phyloP scores from a whole-genome alignment of 1,140 invertebrate genomes.

The Neodiprion virginianus region DNA sequence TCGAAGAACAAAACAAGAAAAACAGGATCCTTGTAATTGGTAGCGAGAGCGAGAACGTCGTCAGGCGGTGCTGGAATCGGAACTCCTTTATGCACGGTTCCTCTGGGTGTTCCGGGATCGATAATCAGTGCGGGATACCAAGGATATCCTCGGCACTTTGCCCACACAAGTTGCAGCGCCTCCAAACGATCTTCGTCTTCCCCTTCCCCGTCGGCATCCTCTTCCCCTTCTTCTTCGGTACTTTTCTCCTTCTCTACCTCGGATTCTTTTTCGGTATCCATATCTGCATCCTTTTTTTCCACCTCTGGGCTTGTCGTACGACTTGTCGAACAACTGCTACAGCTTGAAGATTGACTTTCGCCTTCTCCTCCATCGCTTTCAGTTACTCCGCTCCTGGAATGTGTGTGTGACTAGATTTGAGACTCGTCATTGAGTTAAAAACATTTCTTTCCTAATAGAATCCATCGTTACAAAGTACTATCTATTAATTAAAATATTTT shows the following conservation, averaged over 20 bases:
- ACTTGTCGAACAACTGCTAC: slow-evolving; percentile 58
- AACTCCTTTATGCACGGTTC: slow-evolving; percentile 91
- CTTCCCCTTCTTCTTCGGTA: slow-evolving; percentile 30
- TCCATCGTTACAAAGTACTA: neutral
- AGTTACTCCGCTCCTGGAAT: slow-evolving; percentile 49
- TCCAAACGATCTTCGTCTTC: slow-evolving; percentile 61
- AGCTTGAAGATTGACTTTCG: slow-evolving; percentile 58
- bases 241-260: slow-evolving; percentile 40
- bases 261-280: slow-evolving; percentile 18
- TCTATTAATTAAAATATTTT: no score
- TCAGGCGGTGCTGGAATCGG: slow-evolving; percentile 91
- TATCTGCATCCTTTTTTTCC: slow-evolving; percentile 37
- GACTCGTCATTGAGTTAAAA: no score
- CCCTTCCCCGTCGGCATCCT: slow-evolving; percentile 25
- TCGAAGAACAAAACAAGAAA: slow-evolving; percentile 96
- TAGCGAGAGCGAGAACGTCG: slow-evolving; percentile 85
- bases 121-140: slow-evolving; percentile 98
- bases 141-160: slow-evolving; percentile 94
- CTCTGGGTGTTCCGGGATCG: slow-evolving; percentile 91
- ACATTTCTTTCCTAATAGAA: neutral
- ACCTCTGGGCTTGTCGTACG: slow-evolving; percentile 50
- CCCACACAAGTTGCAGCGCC: slow-evolving; percentile 93
- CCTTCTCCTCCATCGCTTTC: slow-evolving; percentile 58
- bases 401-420: no score
- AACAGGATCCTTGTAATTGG: slow-evolving; percentile 80